Percentiles rank a stretch among this genome's conserved stretches.
Evolutionary conservation across 2,113 vertebrate species (phyloP).

Genomic region (Mesitornis unicolor): DNA sequence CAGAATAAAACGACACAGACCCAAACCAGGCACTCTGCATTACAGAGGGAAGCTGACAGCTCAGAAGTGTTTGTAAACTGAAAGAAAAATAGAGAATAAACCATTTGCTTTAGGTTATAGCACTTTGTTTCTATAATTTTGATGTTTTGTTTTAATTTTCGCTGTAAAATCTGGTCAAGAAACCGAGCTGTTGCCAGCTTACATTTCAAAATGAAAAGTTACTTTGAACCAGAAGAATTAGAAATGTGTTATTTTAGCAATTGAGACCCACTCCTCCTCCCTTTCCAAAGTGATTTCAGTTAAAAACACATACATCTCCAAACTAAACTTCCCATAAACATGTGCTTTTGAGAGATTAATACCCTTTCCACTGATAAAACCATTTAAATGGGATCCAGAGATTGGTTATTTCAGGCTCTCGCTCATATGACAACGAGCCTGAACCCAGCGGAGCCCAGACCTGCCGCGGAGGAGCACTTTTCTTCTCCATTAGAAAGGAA

Average conservation of each 20-base stretch:
- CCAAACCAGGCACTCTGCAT: fast-evolving
- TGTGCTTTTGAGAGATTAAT: conserved; percentile 55
- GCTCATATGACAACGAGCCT: not conserved
- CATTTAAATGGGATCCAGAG: conserved; percentile 13
- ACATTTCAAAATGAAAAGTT: not conserved
- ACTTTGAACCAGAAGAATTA: not conserved
- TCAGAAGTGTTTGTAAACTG: not conserved
- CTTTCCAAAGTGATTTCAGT: conserved; percentile 14
- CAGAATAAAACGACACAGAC: not conserved
- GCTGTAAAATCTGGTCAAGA: not conserved
- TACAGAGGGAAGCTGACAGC: fast-evolving
- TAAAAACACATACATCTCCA: conserved; percentile 8
- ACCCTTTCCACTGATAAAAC: conserved; percentile 48
- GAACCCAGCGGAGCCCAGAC: not conserved
- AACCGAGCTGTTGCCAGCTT: not conserved
- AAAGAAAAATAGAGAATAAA: not conserved
- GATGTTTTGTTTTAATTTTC: not conserved
- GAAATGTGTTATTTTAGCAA: not conserved
- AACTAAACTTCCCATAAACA: conserved; percentile 32
- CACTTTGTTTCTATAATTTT: not conserved
- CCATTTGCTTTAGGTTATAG: not conserved
- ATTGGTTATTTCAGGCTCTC: conserved; percentile 14
- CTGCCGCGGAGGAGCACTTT: conserved; percentile 18
- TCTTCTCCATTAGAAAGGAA: conserved; percentile 37
- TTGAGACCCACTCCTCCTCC: not conserved